Base-by-base conservation (phyloP, 2,113 vertebrate genomes). In the Pseudopodoces humilis region DNA sequence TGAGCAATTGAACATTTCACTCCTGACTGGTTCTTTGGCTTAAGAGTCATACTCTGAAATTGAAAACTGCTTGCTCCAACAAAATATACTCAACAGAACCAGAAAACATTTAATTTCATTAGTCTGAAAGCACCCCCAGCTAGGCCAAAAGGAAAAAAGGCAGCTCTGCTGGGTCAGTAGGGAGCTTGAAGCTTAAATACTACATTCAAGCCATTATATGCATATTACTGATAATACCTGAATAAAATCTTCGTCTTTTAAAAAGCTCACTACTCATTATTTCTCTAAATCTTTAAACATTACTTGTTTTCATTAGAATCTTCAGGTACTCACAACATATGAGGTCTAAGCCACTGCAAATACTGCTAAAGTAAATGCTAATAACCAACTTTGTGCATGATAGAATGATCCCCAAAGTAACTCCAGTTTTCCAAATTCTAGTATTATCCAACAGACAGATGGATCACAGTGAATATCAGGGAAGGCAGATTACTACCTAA, bases 1-100 rank as follows among this genome's bases (percentile, higher is more conserved):
- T 71, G 33, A 96, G 83, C 92, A 96, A 96, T 92, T 95, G 94
- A 95, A 96, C 84, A 83, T 68, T 97, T 96, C 90, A 96, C 90
- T 95, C 89, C 90, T 11, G 60, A 89, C 78, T 95, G 70, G 23
- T 95, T 95, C 89, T 91, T 88, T 55, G 67, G 77, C 88, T 80
- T 62, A 82, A 50, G 46, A 88, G 21, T 89, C 86, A 92, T 84
- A 92, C 84, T 76, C 67, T 62, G 70, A 94, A 92, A 90, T 39
- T 70, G 74, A 91, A 86, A 90, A 91, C 52, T 94, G 88, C 92
- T 95, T 93, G 83, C 58, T 94, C 59, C 75, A 88, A 94, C 71
- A 96, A 83, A 91, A 93, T 22, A 71, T 72, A 62, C 67, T 76
- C 33, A 69, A 77, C 1, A 95, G 18, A 85, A 87, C 31, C 13